Evolutionary conservation across 2,797 vertebrate genomes (phyloP).

Genomic region (Sphenodon punctatus): DNA sequence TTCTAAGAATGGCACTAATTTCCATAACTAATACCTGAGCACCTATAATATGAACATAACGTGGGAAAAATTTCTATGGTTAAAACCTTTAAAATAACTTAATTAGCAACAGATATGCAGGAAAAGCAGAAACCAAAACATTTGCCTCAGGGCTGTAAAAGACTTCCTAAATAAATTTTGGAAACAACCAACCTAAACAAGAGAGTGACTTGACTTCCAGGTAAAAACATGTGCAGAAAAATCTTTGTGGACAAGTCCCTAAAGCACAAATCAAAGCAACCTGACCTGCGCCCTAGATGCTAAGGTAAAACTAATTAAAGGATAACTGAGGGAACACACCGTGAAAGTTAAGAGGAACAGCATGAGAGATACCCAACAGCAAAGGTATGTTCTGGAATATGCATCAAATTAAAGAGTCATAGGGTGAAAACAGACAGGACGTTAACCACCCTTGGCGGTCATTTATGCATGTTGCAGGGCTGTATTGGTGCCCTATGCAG

Average conservation of each 20-base stretch:
- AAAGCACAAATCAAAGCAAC: too few species aligned
- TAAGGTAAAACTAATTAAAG: too few species aligned
- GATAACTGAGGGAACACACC: too few species aligned
- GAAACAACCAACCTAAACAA: background rate
- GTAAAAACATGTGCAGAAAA: background rate
- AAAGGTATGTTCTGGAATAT: too few species aligned
- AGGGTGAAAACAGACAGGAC: too few species aligned
- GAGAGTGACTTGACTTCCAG: background rate
- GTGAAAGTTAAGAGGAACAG: too few species aligned
- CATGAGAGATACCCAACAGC: too few species aligned
- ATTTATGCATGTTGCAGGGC: too few species aligned
- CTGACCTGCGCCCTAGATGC: too few species aligned
- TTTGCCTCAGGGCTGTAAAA: background rate
- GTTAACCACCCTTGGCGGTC: too few species aligned
- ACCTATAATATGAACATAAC: background rate
- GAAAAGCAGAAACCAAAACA: background rate
- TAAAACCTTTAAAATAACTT: background rate
- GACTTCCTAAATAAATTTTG: background rate
- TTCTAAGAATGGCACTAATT: background rate
- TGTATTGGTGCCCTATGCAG: too few species aligned
- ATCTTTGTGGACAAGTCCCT: background rate
- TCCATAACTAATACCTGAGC: background rate
- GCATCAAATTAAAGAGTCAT: too few species aligned
- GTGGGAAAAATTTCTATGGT: background rate
- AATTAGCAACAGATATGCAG: background rate